These are phyloP conservation scores for Cephus runcator DNA, from an alignment of 2,888 invertebrate genomes.

Conservation along the genomic window DNA sequence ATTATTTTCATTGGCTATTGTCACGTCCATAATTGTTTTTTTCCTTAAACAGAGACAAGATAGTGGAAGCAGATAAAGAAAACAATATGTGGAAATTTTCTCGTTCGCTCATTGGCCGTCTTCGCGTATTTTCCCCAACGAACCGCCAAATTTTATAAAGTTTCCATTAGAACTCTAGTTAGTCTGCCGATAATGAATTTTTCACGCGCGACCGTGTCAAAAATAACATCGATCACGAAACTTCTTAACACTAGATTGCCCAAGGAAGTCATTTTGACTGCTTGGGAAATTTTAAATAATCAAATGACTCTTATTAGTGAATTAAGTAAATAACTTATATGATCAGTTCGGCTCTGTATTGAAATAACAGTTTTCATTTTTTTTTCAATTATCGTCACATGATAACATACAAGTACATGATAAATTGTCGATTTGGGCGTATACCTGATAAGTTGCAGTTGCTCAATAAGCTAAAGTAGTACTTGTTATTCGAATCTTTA, in stretches of 20 bases:
- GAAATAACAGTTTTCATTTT: slow-evolving; percentile 2
- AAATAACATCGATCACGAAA: not conserved
- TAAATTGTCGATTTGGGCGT: slow-evolving; percentile 18
- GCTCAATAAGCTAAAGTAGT: slow-evolving; percentile 4
- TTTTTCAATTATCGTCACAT: no score
- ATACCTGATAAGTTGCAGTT: slow-evolving; percentile 21
- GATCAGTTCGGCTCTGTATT: not conserved
- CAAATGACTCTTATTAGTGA: not conserved
- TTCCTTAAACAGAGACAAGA: not conserved
- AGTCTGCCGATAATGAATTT: not conserved
- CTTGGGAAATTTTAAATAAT: slow-evolving; percentile 1
- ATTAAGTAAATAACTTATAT: not conserved
- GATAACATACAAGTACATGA: slow-evolving; percentile 7
- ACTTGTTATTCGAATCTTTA: no score
- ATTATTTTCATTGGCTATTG: not conserved
- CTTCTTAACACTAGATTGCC: not conserved
- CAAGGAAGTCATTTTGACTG: not conserved
- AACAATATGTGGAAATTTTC: not conserved
- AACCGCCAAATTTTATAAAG: no score
- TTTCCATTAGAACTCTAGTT: not conserved
- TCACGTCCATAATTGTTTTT: not conserved
- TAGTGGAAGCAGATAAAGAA: not conserved
- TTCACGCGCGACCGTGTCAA: not conserved
- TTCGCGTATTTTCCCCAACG: not conserved
- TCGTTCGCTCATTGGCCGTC: not conserved